Conservation (phyloP, 2,113 vertebrate genomes). For the Chloroceryle aenea region DNA sequence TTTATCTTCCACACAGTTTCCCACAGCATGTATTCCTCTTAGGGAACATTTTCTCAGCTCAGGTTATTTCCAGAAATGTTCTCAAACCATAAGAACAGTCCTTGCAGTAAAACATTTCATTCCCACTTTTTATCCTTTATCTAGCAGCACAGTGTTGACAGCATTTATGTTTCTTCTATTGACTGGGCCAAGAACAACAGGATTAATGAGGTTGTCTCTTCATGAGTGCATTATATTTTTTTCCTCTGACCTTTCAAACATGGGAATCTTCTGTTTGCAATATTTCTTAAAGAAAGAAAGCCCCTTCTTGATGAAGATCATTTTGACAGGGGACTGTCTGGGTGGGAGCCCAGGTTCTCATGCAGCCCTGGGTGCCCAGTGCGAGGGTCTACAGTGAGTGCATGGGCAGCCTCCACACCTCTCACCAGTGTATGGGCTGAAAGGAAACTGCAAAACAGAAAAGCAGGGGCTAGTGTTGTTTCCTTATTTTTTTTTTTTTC, state of each 20-base stretch:
- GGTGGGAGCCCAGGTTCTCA: not conserved
- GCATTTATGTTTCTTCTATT: constrained; percentile 78
- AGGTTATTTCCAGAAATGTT: constrained; percentile 81
- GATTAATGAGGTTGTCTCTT: constrained; percentile 74
- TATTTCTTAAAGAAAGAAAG: constrained; percentile 52
- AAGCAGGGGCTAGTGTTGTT: not conserved
- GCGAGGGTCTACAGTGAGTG: accelerated
- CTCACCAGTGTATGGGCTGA: accelerated
- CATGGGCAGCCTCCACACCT: accelerated
- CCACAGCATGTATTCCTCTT: constrained; percentile 74
- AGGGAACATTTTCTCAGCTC: constrained; percentile 77
- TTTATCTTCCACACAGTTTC: constrained; percentile 78
- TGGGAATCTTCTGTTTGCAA: constrained; percentile 66
- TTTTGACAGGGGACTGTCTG: not conserved
- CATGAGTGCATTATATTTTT: constrained; percentile 74
- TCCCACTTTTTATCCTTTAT: constrained; percentile 78
- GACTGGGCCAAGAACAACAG: constrained; percentile 75
- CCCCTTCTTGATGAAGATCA: not conserved
- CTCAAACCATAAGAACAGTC: constrained; percentile 75
- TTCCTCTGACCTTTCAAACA: constrained; percentile 71
- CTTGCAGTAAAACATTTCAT: constrained; percentile 78
- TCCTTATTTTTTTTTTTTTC: not conserved
- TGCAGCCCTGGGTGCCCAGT: not conserved
- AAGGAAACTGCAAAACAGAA: not conserved
- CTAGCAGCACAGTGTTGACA: constrained; percentile 69